These are phyloP conservation scores for Nymphicus hollandicus DNA, from an alignment of 2,113 vertebrate species.

Conservation along the genomic window DNA sequence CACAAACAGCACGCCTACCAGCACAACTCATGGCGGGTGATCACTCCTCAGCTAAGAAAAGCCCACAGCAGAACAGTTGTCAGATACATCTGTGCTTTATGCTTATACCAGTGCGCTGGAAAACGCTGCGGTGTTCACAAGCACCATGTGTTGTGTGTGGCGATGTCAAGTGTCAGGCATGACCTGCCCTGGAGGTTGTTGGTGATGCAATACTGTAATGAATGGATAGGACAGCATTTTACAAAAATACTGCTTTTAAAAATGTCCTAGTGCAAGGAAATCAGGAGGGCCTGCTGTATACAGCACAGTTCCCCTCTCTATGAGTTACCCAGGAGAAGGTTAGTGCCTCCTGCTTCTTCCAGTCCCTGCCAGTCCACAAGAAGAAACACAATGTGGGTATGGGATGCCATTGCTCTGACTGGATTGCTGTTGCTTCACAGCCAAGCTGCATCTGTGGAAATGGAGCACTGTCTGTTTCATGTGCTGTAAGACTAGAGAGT, in stretches of 20 bases:
- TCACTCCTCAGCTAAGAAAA: not conserved
- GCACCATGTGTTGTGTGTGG: not conserved
- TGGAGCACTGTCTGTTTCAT: not conserved
- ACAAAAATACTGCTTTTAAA: not conserved
- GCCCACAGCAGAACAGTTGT: not conserved
- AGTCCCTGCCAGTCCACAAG: not conserved
- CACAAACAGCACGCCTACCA: not conserved
- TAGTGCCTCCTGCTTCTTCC: not conserved
- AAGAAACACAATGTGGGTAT: not conserved
- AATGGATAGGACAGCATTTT: not conserved
- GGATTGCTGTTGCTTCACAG: not conserved
- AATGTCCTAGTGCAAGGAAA: not conserved
- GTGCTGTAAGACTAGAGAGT: not conserved
- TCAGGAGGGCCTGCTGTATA: not conserved
- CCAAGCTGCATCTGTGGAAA: not conserved
- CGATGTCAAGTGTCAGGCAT: rapidly evolving
- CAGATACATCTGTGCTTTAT: not conserved
- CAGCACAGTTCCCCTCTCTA: not conserved
- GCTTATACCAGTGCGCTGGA: not conserved
- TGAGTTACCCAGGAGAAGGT: not conserved
- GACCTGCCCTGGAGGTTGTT: not conserved
- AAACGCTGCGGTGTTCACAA: not conserved
- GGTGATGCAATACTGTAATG: not conserved
- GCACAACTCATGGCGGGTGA: not conserved
- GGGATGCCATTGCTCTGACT: not conserved